Conservation (phyloP, 2,113 vertebrate species). For the Stomatorhinus ivindoensis region DNA sequence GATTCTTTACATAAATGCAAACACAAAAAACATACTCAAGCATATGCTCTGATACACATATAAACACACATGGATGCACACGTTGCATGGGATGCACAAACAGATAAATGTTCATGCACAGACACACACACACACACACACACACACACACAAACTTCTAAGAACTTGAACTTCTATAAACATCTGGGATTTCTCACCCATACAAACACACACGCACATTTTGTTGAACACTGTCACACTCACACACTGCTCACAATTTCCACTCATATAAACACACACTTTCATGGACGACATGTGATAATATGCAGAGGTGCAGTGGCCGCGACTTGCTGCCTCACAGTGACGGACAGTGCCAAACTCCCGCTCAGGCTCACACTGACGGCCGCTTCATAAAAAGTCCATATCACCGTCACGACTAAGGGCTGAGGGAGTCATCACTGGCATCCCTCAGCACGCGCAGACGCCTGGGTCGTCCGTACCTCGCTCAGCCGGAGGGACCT, state of each 20-base stretch:
- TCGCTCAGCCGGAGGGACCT: slow-evolving; percentile 58
- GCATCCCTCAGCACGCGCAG: neutral
- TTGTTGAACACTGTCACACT: neutral
- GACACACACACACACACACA: neutral
- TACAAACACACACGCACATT: slow-evolving; percentile 3
- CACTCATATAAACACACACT: slow-evolving; percentile 21
- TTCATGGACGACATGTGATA: neutral
- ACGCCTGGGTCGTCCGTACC: slow-evolving; percentile 38
- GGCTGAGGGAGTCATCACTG: no score
- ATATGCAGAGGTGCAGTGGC: neutral
- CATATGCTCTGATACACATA: neutral
- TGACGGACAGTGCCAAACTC: neutral
- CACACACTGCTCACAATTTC: neutral
- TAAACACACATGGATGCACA: neutral
- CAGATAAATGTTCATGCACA: neutral
- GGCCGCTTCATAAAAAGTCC: neutral
- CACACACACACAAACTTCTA: slow-evolving; percentile 10
- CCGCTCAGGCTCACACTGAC: neutral
- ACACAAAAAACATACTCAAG: neutral
- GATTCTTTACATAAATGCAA: neutral
- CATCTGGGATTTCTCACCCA: slow-evolving; percentile 16
- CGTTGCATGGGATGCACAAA: neutral
- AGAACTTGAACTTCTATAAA: neutral
- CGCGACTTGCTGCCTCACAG: neutral
- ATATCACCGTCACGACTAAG: neutral